Conservation (phyloP, 2,888 invertebrate genomes). For the Lycophotia porphyrea region DNA sequence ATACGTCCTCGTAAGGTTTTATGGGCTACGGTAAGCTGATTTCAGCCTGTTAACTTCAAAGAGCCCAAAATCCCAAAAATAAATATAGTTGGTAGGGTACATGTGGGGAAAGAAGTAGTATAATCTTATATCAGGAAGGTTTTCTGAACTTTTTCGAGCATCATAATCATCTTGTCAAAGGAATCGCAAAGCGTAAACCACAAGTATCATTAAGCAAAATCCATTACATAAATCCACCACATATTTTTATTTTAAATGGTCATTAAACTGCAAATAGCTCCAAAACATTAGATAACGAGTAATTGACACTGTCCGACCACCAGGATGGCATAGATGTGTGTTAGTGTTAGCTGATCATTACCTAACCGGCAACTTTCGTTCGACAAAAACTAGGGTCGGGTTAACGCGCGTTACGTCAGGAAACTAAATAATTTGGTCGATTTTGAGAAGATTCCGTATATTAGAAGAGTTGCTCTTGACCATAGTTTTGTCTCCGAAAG, state of each 20-base stretch:
- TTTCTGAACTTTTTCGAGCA: background rate
- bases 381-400: slow-evolving; percentile 30
- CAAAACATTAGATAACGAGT: slow-evolving; percentile 47
- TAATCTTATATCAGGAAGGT: background rate
- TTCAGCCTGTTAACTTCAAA: background rate
- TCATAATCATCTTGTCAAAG: background rate
- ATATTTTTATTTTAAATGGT: background rate
- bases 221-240: slow-evolving; percentile 14
- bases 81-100: background rate
- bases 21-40: background rate
- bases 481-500: background rate
- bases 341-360: slow-evolving; percentile 41
- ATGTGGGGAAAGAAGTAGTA: background rate
- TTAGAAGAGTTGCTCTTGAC: background rate
- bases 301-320: slow-evolving; percentile 37
- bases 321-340: slow-evolving; percentile 48
- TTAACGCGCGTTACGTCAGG: slow-evolving; percentile 50
- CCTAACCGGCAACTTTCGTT: slow-evolving; percentile 61
- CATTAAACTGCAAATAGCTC: slow-evolving; percentile 6
- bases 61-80: background rate
- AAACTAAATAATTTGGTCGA: background rate
- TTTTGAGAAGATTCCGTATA: slow-evolving; percentile 36
- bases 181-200: background rate
- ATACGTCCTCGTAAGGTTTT: too few species aligned
- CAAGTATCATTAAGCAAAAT: background rate